These are phyloP conservation scores for Phylloscopus trochilus DNA, from an alignment of 2,113 vertebrate genomes.

Conservation along the genomic window DNA sequence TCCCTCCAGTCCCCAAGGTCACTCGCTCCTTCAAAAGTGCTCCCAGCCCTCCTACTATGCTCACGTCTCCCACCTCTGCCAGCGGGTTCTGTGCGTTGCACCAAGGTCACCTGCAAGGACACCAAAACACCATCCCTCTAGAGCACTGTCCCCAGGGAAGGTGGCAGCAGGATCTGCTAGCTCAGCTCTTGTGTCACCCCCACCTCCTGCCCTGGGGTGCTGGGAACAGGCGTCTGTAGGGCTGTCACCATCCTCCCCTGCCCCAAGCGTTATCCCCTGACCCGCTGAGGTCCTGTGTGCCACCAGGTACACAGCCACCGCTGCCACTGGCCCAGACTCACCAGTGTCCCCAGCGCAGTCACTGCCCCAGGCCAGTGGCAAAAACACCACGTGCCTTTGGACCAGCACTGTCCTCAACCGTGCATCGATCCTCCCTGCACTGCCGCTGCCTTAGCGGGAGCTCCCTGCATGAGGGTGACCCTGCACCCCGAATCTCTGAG, in stretches of 20 bases:
- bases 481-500: neutral
- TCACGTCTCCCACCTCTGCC: neutral
- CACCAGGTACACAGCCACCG: fast-evolving
- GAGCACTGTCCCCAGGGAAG: fast-evolving
- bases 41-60: neutral
- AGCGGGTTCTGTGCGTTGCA: fast-evolving
- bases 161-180: neutral
- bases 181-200: neutral
- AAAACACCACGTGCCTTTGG: fast-evolving
- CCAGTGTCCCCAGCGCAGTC: fast-evolving
- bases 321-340: neutral
- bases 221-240: fast-evolving
- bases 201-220: neutral
- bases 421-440: fast-evolving
- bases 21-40: neutral
- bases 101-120: fast-evolving
- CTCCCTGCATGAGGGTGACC: fast-evolving
- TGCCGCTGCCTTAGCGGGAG: neutral
- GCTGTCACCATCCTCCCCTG: neutral
- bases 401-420: neutral
- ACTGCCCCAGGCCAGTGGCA: neutral
- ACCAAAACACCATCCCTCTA: neutral
- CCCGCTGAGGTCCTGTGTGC: fast-evolving
- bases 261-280: neutral
- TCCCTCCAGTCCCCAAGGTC: neutral